Percentiles rank a stretch among this genome's conserved stretches.
These are phyloP conservation scores for Tetropium fuscum DNA, from an alignment of 2,888 invertebrate genomes.

Conservation along the genomic window DNA sequence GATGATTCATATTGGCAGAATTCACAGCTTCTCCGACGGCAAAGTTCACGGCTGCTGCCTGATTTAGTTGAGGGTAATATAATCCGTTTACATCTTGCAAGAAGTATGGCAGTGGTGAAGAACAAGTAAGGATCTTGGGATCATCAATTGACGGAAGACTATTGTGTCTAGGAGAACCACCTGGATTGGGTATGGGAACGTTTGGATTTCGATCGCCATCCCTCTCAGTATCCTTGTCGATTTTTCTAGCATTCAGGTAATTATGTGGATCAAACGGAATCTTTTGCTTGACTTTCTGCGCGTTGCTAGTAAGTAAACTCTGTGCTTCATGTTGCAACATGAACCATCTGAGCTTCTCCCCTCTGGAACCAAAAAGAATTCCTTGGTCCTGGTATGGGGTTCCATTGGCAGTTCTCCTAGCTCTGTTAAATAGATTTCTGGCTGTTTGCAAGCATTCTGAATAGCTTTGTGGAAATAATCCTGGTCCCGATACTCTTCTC, in stretches of 20 bases:
- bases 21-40: conserved; percentile 75
- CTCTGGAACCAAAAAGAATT: conserved; percentile 76
- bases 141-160: conserved; percentile 77
- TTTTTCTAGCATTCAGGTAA: conserved; percentile 35
- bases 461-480: conserved; percentile 79
- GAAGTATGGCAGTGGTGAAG: conserved; percentile 63
- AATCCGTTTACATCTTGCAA: conserved; percentile 60
- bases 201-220: conserved; percentile 20
- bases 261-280: conserved; percentile 78
- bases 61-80: conserved; percentile 59
- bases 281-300: conserved; percentile 81
- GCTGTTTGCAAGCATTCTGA: conserved; percentile 85
- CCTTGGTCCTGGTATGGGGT: conserved; percentile 81
- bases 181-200: conserved; percentile 31
- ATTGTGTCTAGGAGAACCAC: conserved; percentile 68
- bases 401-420: conserved; percentile 81
- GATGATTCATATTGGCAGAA: conserved; percentile 57
- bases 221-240: conserved; percentile 31
- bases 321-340: conserved; percentile 90
- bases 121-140: conserved; percentile 62
- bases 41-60: conserved; percentile 71
- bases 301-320: conserved; percentile 78
- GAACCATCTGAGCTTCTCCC: conserved; percentile 86
- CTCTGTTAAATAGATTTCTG: conserved; percentile 80
- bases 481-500: conserved; percentile 77